phyloP scores from a whole-genome alignment of 2,888 invertebrate genomes.

The Stegana nigrithorax region DNA sequence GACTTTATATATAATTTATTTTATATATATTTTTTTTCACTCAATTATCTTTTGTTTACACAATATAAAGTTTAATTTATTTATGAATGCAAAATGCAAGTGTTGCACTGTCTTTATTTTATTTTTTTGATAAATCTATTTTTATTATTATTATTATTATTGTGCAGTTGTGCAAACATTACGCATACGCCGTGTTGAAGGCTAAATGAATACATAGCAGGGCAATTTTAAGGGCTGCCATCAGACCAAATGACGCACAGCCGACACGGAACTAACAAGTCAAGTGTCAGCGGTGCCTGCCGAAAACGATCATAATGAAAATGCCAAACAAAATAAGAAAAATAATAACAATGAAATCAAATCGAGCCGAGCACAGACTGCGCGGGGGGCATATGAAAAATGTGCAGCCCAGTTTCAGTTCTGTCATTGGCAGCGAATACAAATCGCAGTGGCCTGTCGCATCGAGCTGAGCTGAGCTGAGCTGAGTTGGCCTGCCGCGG shows the following conservation, averaged over 20 bases:
- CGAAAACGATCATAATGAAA: no score
- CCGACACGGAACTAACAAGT: no score
- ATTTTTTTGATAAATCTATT: neutral
- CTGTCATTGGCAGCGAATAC: no score
- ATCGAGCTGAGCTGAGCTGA: no score
- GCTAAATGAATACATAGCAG: no score
- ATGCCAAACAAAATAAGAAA: neutral
- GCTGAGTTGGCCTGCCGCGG: no score
- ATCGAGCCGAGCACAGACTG: constrained; percentile 8
- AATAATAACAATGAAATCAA: neutral
- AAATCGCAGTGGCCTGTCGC: no score
- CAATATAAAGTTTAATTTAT: constrained; percentile 45
- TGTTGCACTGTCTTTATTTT: constrained; percentile 17
- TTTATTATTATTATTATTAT: neutral
- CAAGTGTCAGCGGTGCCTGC: no score
- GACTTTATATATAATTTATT: constrained; percentile 34
- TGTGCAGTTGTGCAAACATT: constrained; percentile 4
- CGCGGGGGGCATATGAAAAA: no score
- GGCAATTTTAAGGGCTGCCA: neutral
- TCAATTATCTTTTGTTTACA: no score
- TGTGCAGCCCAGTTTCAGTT: neutral
- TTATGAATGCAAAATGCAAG: constrained; percentile 47
- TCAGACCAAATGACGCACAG: neutral
- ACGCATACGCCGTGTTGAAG: constrained; percentile 2
- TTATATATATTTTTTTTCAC: constrained; percentile 45